A percentile compares a stretch with the other conserved stretches of the same genome.
Conservation (phyloP, 2,888 invertebrate species). For the Erebia palarica region DNA sequence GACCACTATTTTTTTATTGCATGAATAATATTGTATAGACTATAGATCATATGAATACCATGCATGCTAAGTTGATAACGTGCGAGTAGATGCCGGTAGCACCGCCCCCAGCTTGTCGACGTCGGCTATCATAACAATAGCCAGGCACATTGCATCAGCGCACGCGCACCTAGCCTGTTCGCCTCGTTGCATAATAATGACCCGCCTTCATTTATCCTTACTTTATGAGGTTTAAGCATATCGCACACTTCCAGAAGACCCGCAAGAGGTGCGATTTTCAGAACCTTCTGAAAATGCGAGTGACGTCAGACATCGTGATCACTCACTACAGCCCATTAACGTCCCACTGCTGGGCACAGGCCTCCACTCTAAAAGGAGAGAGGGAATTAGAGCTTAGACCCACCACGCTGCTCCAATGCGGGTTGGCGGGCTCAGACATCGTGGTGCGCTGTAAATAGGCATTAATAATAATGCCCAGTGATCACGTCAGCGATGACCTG, state of each 20-base stretch:
- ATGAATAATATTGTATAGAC: background rate
- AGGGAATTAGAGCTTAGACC: too few species aligned
- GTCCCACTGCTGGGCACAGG: too few species aligned
- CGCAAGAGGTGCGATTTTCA: background rate
- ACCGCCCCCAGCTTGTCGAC: slow-evolving; percentile 47
- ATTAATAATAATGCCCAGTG: background rate
- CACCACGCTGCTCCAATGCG: too few species aligned
- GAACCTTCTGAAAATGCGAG: background rate
- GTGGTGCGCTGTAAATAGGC: background rate
- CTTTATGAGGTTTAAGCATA: background rate
- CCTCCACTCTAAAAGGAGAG: too few species aligned
- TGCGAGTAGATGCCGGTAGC: slow-evolving; percentile 28
- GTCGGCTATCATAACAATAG: slow-evolving; percentile 49
- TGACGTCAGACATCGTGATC: background rate
- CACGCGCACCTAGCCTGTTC: slow-evolving; percentile 42
- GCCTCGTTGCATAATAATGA: slow-evolving; percentile 41
- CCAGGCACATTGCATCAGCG: slow-evolving; percentile 48
- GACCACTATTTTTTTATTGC: slow-evolving; percentile 5
- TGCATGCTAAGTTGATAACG: slow-evolving; percentile 21
- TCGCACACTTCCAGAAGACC: background rate
- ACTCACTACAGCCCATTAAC: too few species aligned
- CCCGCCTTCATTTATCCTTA: slow-evolving; percentile 25
- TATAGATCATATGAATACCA: slow-evolving; percentile 11
- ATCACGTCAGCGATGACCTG: background rate
- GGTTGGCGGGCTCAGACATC: too few species aligned